Evolutionary conservation across 2,888 invertebrate genomes (phyloP), one percentile per base, ranked within the genome.

Genomic region (Heliconius aoede): DNA sequence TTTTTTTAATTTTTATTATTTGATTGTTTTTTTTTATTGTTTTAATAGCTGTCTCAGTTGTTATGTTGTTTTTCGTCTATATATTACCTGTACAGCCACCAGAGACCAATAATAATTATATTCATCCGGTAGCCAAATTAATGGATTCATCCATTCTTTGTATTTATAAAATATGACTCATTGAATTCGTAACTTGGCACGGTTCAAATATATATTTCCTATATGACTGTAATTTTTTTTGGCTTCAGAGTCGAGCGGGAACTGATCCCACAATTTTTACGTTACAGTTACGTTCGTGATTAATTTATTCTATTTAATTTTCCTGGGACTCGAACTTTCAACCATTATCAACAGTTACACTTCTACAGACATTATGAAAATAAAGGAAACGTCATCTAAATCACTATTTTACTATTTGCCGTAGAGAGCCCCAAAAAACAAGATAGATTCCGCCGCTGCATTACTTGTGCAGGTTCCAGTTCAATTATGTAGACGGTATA

Each of bases 401-500:
- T 15, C 15, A 26, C 65, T 15, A 40, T 65, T 65, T 71, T 30
- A 30, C 64, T 65, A 58, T 51, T 28, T 9, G 15, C 21, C 21
- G n/a, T 26, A 72, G 15, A 28, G 76, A 74, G 74, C 79, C 36
- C 73, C 76, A 75, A 74, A 77, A 58, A 68, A 75, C 60, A 28
- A 46, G 62, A 74, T 76, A 69, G 65, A 40, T 75, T 73, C 55
- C 55, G 67, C 71, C 75, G 65, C 46, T 79, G 79, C 79, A 79
- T 73, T 65, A 60, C 68, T 30, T 51, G 62, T 79, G 79, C 79
- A 79, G 72, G 64, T 76, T 78, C 71, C 62, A 36, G 64, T 60
- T 73, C 51, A 69, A 78, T 78, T 65, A 77, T 77, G 67, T 62
- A 74, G 79, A 76, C 72, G 72, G 28, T 79, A 13, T 8, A 7